Conservation (phyloP, 2,888 invertebrate species). For the Orthonevra nobilis region DNA sequence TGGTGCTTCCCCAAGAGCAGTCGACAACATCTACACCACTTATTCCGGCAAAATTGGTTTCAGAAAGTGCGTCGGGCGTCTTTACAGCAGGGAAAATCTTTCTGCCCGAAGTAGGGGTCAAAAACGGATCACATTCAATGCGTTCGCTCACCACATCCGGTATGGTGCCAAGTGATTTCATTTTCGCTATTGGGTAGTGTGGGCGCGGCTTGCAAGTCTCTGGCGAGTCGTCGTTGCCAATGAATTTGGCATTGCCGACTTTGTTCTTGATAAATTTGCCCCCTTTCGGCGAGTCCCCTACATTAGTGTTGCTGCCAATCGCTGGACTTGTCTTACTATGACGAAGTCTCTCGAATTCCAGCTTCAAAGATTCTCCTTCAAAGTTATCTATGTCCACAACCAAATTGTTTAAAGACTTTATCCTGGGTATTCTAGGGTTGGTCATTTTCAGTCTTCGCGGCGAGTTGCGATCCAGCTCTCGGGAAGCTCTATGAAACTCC, state of each 20-base stretch:
- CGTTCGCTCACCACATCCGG: slow-evolving; percentile 79
- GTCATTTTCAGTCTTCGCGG: slow-evolving; percentile 77
- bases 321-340: slow-evolving; percentile 67
- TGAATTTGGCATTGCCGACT: slow-evolving; percentile 80
- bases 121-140: slow-evolving; percentile 78
- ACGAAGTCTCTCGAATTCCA: slow-evolving; percentile 77
- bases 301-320: slow-evolving; percentile 20
- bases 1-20: slow-evolving; percentile 72
- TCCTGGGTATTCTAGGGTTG: slow-evolving; percentile 76
- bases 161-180: slow-evolving; percentile 80
- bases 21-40: slow-evolving; percentile 60
- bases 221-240: slow-evolving; percentile 78
- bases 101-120: slow-evolving; percentile 78
- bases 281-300: slow-evolving; percentile 73
- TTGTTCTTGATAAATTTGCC: slow-evolving; percentile 78
- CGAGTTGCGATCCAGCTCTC: slow-evolving; percentile 78
- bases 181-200: slow-evolving; percentile 79
- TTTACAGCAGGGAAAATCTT: slow-evolving; percentile 70
- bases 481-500: slow-evolving; percentile 79
- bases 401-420: slow-evolving; percentile 79
- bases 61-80: slow-evolving; percentile 7
- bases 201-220: slow-evolving; percentile 51
- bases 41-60: slow-evolving; percentile 1
- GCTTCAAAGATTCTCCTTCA: slow-evolving; percentile 75
- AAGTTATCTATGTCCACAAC: slow-evolving; percentile 75